These are phyloP conservation scores for Melanargia galathea DNA, from an alignment of 2,888 invertebrate species.

Conservation along the genomic window DNA sequence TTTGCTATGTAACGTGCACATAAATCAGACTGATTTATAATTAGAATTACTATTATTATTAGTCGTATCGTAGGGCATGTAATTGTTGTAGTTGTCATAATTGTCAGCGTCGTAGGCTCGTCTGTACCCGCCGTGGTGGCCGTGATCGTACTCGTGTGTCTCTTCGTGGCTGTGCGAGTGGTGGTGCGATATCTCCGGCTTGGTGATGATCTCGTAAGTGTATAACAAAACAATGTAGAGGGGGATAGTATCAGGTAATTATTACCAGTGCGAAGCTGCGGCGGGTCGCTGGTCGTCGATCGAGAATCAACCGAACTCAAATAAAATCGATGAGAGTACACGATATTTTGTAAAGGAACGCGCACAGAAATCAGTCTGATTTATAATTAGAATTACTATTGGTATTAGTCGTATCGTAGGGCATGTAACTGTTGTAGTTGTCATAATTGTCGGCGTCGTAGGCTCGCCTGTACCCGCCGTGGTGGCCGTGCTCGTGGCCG, in stretches of 20 bases:
- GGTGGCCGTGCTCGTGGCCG: conserved; percentile 79
- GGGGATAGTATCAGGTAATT: too few species aligned
- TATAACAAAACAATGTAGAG: too few species aligned
- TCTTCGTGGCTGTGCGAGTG: conserved; percentile 88
- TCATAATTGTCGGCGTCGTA: conserved; percentile 73
- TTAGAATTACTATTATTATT: too few species aligned
- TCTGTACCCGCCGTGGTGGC: conserved; percentile 80
- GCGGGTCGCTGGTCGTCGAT: too few species aligned
- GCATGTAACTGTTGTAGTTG: conserved; percentile 72
- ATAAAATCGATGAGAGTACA: too few species aligned
- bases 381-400: too few species aligned
- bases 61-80: conserved; percentile 70
- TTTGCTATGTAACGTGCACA: too few species aligned
- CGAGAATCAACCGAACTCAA: too few species aligned
- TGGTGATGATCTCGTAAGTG: conserved; percentile 92
- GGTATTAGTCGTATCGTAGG: conserved; percentile 67
- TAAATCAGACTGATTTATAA: conserved; percentile 29
- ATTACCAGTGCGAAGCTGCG: too few species aligned
- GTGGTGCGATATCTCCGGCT: conserved; percentile 88
- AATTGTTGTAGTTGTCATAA: conserved; percentile 73
- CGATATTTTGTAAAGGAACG: too few species aligned
- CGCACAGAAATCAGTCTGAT: conserved; percentile 1
- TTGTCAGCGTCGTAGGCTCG: conserved; percentile 77
- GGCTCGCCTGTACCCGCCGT: conserved; percentile 80
- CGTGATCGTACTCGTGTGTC: conserved; percentile 80